Evolutionary conservation across 92 coral and sea anemone species (phyloP).

Genomic region (Phenganax stokvisi): DNA sequence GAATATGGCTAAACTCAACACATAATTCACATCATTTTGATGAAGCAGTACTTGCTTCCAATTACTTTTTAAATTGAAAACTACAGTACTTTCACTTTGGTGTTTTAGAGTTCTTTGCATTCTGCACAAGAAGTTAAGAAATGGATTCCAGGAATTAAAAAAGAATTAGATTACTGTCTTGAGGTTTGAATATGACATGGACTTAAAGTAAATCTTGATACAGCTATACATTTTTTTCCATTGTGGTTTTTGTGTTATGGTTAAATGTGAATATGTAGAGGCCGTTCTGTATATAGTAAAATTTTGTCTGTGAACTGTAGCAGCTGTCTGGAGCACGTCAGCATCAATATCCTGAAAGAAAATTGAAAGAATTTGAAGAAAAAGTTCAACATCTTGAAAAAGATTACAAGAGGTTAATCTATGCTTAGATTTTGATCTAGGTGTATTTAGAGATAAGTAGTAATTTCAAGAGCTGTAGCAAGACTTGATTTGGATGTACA

Average conservation of each 20-base stretch:
- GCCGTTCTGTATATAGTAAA: not conserved
- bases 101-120: slow-evolving; percentile 60
- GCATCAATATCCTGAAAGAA: slow-evolving; percentile 82
- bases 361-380: slow-evolving; percentile 75
- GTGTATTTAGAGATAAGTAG: not conserved
- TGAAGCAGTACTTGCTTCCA: no score
- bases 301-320: slow-evolving; percentile 35
- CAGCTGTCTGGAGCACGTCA: slow-evolving; percentile 88
- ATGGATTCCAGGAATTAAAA: slow-evolving; percentile 85
- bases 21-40: no score
- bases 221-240: not conserved
- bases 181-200: slow-evolving; percentile 48
- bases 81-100: not conserved
- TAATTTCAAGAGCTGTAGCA: no score
- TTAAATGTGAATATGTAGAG: not conserved
- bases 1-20: no score
- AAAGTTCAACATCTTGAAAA: slow-evolving; percentile 67
- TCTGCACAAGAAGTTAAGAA: slow-evolving; percentile 78
- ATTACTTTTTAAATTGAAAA: not conserved
- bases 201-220: not conserved
- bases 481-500: no score
- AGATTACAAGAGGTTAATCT: slow-evolving; percentile 70
- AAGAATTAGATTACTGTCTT: slow-evolving; percentile 71
- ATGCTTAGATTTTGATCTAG: not conserved
- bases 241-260: no score